A percentile compares a stretch with the other conserved stretches of the same genome.
Evolutionary conservation across 1,140 invertebrate species (phyloP).

Genomic region (Colletes gigas): DNA sequence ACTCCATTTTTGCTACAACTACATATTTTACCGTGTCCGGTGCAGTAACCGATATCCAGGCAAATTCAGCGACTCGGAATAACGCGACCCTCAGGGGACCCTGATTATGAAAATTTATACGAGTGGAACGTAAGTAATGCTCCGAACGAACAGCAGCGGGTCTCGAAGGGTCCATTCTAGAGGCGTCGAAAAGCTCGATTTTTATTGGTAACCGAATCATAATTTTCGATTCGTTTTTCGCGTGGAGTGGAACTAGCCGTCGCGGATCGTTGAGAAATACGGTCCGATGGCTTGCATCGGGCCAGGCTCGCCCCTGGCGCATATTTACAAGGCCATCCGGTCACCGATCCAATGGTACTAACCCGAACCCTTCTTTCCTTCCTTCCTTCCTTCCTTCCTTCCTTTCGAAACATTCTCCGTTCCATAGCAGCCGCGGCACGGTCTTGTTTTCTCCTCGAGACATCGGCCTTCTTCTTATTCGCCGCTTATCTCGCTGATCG

Average conservation of each 20-base stretch:
- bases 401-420: conserved; percentile 17
- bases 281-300: conserved; percentile 5
- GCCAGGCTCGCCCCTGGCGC: conserved; percentile 40
- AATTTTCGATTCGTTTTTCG: too few relatives aligned
- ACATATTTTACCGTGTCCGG: too few relatives aligned
- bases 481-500: conserved; percentile 34
- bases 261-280: conserved; percentile 39
- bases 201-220: too few relatives aligned
- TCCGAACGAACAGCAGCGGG: too few relatives aligned
- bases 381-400: not conserved
- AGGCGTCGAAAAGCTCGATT: too few relatives aligned
- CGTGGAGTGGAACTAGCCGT: not conserved
- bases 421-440: not conserved
- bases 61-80: too few relatives aligned
- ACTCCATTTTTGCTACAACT: too few relatives aligned
- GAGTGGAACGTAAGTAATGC: too few relatives aligned
- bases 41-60: too few relatives aligned
- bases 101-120: too few relatives aligned
- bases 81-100: too few relatives aligned
- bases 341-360: conserved; percentile 59
- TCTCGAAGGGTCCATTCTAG: too few relatives aligned
- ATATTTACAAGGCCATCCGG: conserved; percentile 61
- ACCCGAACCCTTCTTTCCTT: conserved; percentile 14
- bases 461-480: conserved; percentile 23
- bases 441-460: conserved; percentile 12